Conservation (phyloP, 2,888 invertebrate genomes). For the Axea sp. region DNA sequence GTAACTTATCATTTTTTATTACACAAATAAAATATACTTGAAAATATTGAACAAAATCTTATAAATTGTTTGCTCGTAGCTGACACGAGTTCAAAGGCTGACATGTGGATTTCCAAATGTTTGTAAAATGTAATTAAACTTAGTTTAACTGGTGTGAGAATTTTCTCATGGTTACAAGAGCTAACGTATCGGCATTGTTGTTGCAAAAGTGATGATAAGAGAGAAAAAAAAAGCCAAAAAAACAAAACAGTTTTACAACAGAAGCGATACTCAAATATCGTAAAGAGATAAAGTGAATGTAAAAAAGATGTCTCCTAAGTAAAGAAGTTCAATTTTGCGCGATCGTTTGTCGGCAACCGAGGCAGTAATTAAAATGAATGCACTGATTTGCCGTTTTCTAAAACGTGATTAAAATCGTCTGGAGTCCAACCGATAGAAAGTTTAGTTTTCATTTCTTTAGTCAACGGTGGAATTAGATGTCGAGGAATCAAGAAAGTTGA, state of each 20-base stretch:
- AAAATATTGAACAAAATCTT: not conserved
- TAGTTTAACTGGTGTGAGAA: slow-evolving; percentile 3
- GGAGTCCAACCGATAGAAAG: slow-evolving; percentile 83
- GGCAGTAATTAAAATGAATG: slow-evolving; percentile 14
- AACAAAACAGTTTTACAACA: not conserved
- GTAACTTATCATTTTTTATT: no score
- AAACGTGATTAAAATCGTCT: slow-evolving; percentile 68
- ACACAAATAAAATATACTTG: slow-evolving; percentile 8
- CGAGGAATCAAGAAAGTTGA: slow-evolving; percentile 98
- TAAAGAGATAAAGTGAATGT: not conserved
- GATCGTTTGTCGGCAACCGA: slow-evolving; percentile 1
- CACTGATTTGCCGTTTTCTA: slow-evolving; percentile 66
- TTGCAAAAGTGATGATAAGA: slow-evolving; percentile 7
- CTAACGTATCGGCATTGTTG: slow-evolving; percentile 25
- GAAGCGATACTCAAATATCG: slow-evolving; percentile 1
- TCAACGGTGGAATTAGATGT: slow-evolving; percentile 92
- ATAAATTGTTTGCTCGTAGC: not conserved
- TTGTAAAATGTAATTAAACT: slow-evolving; percentile 3
- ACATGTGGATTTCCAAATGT: slow-evolving; percentile 2
- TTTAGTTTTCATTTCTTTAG: slow-evolving; percentile 88
- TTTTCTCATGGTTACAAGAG: slow-evolving; percentile 5
- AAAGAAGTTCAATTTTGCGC: slow-evolving; percentile 28
- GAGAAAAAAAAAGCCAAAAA: no score
- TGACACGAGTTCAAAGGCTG: slow-evolving; percentile 3
- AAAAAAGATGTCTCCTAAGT: not conserved